Evolutionary conservation across 2,797 vertebrate genomes (phyloP), one percentile per base, ranked within the genome.

Genomic region (Microtus obscurus): DNA sequence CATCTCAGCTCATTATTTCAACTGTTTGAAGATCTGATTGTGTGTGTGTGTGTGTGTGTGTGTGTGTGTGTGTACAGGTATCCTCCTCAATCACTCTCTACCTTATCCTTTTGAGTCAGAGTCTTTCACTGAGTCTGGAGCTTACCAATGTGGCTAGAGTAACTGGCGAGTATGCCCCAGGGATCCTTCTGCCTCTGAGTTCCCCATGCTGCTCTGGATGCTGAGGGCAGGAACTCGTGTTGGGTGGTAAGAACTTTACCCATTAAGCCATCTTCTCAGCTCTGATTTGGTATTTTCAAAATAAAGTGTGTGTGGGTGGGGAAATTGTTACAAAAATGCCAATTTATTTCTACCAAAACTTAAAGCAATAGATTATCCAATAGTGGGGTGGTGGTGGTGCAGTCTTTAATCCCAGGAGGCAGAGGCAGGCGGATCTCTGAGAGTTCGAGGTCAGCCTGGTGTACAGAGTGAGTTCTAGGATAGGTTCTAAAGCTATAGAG

Each of bases 251-350:
- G n/a, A 10, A 86, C 31, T 2, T 51, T 27, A 51, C 31, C 29
- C 19, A n/a, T 17, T 67, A 45, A 67, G 31, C 43, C 82, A 48
- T 67, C 82, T 69, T 25, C 61, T 51, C 43, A 76, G 74, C 13
- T 48, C 43, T 25, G 43, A 69, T n/a, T 69, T 87, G 45, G 13
- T 87, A 19, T 37, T 73, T 95, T 77, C 76, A 51, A 92, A 96
- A 95, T 78, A 73, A 90, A 51, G 80, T 71, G 56, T 4, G 43
- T 37, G 34, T 71, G n/a, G 19, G 8, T 37, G 67, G 61, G 61
- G 16, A 59, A 67, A 63, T 29, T 87, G 34, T 56, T 82, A 83
- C 19, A 80, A 80, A 90, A 88, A 88, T 21, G 69, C 3, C 63
- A 94, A n/a, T 27, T 45, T 81, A 71, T 34, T 77, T 67, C 76